These are phyloP conservation scores for Sebastes elongatus DNA, from an alignment of 2,797 vertebrate genomes.

Conservation along the genomic window DNA sequence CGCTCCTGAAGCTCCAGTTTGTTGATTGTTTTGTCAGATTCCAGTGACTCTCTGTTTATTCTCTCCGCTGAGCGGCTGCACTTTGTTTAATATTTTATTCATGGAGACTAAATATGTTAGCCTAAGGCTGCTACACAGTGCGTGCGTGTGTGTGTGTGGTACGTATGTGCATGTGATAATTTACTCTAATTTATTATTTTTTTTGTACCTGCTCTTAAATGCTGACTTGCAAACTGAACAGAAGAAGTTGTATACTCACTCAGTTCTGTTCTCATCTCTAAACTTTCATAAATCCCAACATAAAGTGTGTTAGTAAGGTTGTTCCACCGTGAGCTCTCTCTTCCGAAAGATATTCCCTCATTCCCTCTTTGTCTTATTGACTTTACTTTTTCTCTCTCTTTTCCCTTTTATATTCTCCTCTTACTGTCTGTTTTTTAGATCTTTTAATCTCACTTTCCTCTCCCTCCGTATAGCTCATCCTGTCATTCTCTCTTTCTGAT, in stretches of 20 bases:
- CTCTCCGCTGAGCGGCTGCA: not conserved
- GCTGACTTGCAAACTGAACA: not conserved
- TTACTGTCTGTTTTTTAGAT: not conserved
- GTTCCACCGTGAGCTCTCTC: not conserved
- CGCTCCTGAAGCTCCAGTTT: not conserved
- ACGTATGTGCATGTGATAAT: no score
- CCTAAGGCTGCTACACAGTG: conserved; percentile 23
- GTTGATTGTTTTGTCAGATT: conserved; percentile 20
- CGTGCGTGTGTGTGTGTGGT: not conserved
- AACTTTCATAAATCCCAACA: not conserved
- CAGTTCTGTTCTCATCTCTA: not conserved
- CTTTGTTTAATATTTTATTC: conserved; percentile 48
- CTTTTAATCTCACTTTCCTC: not conserved
- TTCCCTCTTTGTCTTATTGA: not conserved
- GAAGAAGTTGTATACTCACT: not conserved
- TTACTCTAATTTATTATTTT: no score
- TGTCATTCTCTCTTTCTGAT: conserved; percentile 13
- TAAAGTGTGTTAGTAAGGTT: not conserved
- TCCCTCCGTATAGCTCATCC: not conserved
- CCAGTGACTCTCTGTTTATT: conserved; percentile 21
- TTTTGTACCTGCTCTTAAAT: not conserved
- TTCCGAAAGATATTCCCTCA: not conserved
- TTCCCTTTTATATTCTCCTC: not conserved
- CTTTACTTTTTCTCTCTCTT: not conserved
- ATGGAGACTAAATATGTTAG: conserved; percentile 35